phyloP scores from a whole-genome alignment of 2,113 vertebrate species.

The Lepisosteus oculatus region DNA sequence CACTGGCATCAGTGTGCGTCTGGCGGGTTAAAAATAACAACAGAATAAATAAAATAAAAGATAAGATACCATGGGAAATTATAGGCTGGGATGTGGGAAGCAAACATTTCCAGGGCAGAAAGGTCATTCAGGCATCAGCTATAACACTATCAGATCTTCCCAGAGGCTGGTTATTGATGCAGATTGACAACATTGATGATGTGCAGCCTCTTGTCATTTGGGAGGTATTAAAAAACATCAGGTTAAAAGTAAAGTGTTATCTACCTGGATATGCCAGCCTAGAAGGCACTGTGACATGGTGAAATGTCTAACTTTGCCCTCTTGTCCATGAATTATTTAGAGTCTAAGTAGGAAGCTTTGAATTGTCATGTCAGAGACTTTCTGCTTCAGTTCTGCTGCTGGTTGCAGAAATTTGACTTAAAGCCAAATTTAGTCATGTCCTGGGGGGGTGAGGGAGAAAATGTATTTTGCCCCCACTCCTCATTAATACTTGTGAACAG shows the following conservation, averaged over 20 bases:
- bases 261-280: conserved; percentile 1
- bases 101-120: background rate
- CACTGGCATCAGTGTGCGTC: no score
- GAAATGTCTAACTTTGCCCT: background rate
- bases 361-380: conserved; percentile 3
- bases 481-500: background rate
- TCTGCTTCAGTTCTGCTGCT: background rate
- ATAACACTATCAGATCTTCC: conserved; percentile 4
- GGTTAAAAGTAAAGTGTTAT: background rate
- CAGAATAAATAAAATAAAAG: conserved; percentile 2
- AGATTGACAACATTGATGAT: conserved; percentile 7
- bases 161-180: conserved; percentile 16
- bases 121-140: conserved; percentile 2
- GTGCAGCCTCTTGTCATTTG: background rate
- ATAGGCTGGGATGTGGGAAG: conserved; percentile 4
- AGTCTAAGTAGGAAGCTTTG: background rate
- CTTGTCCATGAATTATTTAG: background rate
- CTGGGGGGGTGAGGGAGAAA: no score
- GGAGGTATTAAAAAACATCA: conserved; percentile 3
- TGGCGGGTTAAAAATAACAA: background rate
- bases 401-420: background rate
- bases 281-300: background rate
- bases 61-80: background rate
- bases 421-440: background rate
- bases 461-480: background rate